Evolutionary conservation across 2,113 vertebrate species (phyloP), one percentile per base, ranked within the genome.

Genomic region (Rhinoderma darwinii): DNA sequence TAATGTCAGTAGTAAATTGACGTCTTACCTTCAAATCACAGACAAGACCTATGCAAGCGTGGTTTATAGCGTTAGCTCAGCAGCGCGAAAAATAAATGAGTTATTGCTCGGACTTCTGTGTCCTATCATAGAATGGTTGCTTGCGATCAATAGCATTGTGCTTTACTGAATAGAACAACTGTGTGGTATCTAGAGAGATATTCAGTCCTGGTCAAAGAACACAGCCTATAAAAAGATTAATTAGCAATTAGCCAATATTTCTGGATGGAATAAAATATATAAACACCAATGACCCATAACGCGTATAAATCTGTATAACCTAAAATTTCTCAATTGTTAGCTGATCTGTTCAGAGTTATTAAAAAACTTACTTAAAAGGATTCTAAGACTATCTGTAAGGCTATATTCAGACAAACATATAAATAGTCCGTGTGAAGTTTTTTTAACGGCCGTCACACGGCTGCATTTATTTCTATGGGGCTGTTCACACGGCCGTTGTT

Each of bases 1-100:
- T 82, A 37, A 79, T 59, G 77, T 39, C 44, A 39, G 30, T 51
- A 39, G 77, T 39, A 79, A 79, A 59, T 79, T 32, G 39, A 59
- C 32, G 47, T 54, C 47, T 77, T 54, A 35, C 76, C 44, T 77
- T 20, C 54, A 77, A 77, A 78, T 47, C 75, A 22, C 17, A 37
- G 47, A 54, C 27, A 78, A 54, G 17, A 78, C 50, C 51, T 50
- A 25, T 54, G 39, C 77, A n/a, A 15, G 22, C 56, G 5, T 39
- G n/a, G 50, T 37, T 79, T 59, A 79, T 79, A 39, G 50, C 20
- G 20, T 79, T 7, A 59, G 77, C 51, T 79, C 50, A 59, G 30
- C 32, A 56, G 51, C 32, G 10, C 51, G 43, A 10, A 79, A 59
- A 79, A 37, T n/a, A 59, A 79, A 37, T 56, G 50, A 59, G 51